Conservation (phyloP, 2,797 vertebrate species). For the Masticophis lateralis region DNA sequence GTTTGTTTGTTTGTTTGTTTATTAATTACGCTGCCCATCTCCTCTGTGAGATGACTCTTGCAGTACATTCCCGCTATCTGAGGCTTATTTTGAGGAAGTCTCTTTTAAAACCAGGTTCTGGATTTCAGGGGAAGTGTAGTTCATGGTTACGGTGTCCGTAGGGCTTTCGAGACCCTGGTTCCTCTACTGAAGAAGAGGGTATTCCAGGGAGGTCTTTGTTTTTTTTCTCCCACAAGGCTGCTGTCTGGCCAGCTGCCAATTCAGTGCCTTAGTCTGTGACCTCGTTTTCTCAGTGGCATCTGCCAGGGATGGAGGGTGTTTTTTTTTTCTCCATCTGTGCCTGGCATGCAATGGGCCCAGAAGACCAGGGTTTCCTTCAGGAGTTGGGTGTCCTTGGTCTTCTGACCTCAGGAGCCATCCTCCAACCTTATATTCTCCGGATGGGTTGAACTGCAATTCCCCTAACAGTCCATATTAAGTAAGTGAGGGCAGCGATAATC, state of each 20-base stretch:
- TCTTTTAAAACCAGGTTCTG: background rate
- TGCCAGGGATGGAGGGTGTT: background rate
- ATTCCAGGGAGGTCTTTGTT: background rate
- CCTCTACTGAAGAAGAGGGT: background rate
- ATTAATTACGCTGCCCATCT: background rate
- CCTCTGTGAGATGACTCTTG: background rate
- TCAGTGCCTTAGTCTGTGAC: constrained; percentile 19
- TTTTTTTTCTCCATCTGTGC: background rate
- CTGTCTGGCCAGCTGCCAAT: constrained; percentile 4
- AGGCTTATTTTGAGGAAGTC: background rate
- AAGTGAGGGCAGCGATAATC: background rate
- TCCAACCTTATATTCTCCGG: background rate
- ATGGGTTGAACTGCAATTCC: background rate
- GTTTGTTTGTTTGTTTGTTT: background rate
- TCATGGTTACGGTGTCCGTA: background rate
- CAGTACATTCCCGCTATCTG: background rate
- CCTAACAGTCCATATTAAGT: background rate
- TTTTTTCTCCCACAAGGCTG: background rate
- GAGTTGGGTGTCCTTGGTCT: background rate
- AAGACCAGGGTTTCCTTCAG: background rate
- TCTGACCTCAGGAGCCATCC: background rate
- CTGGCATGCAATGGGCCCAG: background rate
- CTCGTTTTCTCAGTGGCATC: constrained; percentile 32
- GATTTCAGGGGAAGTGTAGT: background rate
- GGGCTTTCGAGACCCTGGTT: background rate